Percentiles rank a stretch among this genome's conserved stretches.
Conservation (phyloP, 2,888 invertebrate genomes). For the Monoplex corrugatus region DNA sequence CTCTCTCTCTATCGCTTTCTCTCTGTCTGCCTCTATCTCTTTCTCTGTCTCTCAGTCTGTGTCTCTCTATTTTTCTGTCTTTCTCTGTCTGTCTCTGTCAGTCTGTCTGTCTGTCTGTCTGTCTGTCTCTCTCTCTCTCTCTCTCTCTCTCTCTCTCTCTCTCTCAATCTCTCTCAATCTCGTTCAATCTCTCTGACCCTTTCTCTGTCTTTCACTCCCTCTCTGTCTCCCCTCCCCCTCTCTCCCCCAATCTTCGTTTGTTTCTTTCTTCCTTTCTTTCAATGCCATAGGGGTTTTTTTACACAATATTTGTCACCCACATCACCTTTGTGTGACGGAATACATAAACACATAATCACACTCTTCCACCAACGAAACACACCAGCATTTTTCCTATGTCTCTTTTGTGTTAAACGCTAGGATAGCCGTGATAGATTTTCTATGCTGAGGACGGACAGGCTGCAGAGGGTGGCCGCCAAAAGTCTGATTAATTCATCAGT, state of each 20-base stretch:
- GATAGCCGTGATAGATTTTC: no score
- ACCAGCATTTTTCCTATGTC: no score
- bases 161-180: background rate
- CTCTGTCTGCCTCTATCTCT: background rate
- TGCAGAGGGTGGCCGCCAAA: no score
- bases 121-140: background rate
- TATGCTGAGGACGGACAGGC: no score
- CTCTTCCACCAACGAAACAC: no score
- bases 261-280: background rate
- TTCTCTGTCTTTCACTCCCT: constrained; percentile 1
- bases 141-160: background rate
- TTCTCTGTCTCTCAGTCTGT: background rate
- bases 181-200: background rate
- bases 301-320: no score
- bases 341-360: no score
- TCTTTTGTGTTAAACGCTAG: no score
- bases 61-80: constrained; percentile 1
- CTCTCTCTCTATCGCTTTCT: background rate
- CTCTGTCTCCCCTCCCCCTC: background rate
- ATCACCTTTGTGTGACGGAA: no score
- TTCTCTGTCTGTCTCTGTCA: background rate
- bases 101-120: background rate
- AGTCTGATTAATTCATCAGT: no score
- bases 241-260: background rate
- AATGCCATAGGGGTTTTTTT: no score